These are phyloP conservation scores for Plagiodera versicolora DNA, from an alignment of 2,888 invertebrate genomes.

Conservation along the genomic window DNA sequence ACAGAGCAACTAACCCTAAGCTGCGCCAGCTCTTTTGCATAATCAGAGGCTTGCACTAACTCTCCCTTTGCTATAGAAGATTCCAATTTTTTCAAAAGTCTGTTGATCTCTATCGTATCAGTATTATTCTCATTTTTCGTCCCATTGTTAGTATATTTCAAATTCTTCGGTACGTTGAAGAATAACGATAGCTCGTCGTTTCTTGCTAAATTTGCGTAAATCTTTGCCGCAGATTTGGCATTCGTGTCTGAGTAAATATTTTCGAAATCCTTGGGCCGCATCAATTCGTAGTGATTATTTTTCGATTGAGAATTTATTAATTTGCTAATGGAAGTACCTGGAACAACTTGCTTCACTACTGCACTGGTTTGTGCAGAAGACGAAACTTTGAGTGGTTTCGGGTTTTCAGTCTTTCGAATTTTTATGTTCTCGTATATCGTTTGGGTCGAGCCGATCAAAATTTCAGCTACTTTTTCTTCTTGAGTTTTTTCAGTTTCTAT, in stretches of 20 bases:
- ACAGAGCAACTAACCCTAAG: conserved; percentile 76
- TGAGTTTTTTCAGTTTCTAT: conserved; percentile 32
- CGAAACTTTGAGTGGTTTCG: conserved; percentile 59
- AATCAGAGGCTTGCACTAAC: conserved; percentile 72
- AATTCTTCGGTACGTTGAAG: conserved; percentile 51
- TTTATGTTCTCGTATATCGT: conserved; percentile 56
- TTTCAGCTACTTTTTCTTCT: conserved; percentile 48
- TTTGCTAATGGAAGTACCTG: conserved; percentile 31
- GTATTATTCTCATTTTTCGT: conserved; percentile 47
- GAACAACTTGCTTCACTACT: conserved; percentile 53
- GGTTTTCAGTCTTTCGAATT: conserved; percentile 48
- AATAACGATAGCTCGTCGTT: conserved; percentile 50
- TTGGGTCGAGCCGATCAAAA: conserved; percentile 51
- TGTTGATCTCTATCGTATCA: conserved; percentile 64
- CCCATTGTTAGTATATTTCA: conserved; percentile 38
- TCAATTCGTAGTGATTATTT: conserved; percentile 55
- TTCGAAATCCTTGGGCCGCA: conserved; percentile 61
- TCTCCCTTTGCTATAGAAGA: conserved; percentile 77
- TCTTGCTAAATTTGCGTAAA: conserved; percentile 57
- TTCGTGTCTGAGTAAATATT: conserved; percentile 54
- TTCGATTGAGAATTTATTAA: conserved; percentile 33
- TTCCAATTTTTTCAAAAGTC: conserved; percentile 70
- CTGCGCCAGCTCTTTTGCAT: conserved; percentile 76
- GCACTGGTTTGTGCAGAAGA: conserved; percentile 62
- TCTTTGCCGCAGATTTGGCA: conserved; percentile 43